Evolutionary conservation across 2,797 vertebrate genomes (phyloP).

Genomic region (Brachyrhaphis roseni): DNA sequence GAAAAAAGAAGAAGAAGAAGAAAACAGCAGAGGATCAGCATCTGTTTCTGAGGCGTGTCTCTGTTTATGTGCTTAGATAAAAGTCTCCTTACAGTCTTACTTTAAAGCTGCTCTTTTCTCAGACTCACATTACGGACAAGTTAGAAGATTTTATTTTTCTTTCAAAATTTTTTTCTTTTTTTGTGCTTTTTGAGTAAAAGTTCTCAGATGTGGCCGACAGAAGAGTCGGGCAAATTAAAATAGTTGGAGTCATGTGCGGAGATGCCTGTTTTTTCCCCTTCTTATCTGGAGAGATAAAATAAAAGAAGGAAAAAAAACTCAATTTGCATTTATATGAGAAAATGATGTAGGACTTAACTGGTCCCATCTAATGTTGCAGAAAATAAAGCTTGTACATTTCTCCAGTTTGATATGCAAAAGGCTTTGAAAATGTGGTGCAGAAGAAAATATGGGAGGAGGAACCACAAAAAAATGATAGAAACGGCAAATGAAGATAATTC

Average conservation of each 20-base stretch:
- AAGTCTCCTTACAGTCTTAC: slow-evolving; percentile 15
- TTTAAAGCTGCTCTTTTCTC: slow-evolving; percentile 34
- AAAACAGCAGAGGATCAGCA: neutral
- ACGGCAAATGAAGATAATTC: neutral
- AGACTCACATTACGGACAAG: neutral
- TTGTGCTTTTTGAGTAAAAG: slow-evolving; percentile 24
- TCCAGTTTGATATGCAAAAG: slow-evolving; percentile 2
- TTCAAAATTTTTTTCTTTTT: slow-evolving; percentile 33
- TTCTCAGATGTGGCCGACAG: slow-evolving; percentile 26
- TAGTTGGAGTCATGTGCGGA: slow-evolving; percentile 15
- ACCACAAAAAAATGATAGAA: neutral
- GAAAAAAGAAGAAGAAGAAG: neutral
- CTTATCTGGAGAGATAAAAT: slow-evolving; percentile 41
- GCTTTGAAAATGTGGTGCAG: neutral
- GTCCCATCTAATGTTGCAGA: slow-evolving; percentile 20
- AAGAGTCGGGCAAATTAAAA: slow-evolving; percentile 39
- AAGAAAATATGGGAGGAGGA: neutral
- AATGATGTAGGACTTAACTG: slow-evolving; percentile 25
- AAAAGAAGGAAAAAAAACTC: slow-evolving; percentile 5
- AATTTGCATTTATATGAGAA: slow-evolving; percentile 74
- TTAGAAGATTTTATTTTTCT: slow-evolving; percentile 24
- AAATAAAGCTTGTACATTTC: slow-evolving; percentile 14
- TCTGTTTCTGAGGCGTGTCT: slow-evolving; percentile 12
- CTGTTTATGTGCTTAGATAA: slow-evolving; percentile 35
- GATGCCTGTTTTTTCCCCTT: slow-evolving; percentile 15